These are phyloP conservation scores for Tragopan temminckii DNA, from an alignment of 2,797 vertebrate species.

Conservation along the genomic window DNA sequence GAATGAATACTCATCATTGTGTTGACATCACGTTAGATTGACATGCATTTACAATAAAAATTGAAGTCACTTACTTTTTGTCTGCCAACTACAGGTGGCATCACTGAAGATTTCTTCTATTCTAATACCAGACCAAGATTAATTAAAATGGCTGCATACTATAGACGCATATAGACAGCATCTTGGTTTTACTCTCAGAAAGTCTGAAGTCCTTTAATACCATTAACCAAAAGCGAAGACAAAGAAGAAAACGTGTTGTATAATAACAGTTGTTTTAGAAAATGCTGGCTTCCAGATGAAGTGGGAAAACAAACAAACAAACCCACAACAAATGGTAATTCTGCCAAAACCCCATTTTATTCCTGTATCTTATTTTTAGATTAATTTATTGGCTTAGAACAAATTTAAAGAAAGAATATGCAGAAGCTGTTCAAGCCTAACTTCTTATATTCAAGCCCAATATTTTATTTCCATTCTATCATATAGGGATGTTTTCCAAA, in stretches of 20 bases:
- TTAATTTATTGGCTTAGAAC: background rate
- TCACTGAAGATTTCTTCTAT: background rate
- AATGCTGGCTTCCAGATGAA: background rate
- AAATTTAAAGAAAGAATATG: background rate
- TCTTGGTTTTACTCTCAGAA: background rate
- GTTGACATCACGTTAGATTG: background rate
- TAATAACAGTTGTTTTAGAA: accelerated
- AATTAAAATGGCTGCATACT: background rate
- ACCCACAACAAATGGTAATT: background rate
- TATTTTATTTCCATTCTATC: too few relatives aligned
- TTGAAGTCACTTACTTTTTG: background rate
- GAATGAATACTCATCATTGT: background rate
- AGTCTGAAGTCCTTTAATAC: background rate
- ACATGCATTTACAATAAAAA: background rate
- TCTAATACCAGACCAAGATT: background rate
- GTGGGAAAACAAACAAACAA: background rate
- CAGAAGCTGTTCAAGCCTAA: background rate
- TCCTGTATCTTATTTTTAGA: background rate
- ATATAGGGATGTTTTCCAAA: too few relatives aligned
- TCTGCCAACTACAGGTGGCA: background rate
- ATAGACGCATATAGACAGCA: background rate
- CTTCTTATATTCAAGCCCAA: background rate
- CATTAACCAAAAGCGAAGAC: background rate
- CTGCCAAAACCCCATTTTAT: background rate
- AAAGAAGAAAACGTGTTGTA: background rate